Evolutionary conservation across 1,140 invertebrate genomes (phyloP).

Genomic region (Tetramorium simillimum): DNA sequence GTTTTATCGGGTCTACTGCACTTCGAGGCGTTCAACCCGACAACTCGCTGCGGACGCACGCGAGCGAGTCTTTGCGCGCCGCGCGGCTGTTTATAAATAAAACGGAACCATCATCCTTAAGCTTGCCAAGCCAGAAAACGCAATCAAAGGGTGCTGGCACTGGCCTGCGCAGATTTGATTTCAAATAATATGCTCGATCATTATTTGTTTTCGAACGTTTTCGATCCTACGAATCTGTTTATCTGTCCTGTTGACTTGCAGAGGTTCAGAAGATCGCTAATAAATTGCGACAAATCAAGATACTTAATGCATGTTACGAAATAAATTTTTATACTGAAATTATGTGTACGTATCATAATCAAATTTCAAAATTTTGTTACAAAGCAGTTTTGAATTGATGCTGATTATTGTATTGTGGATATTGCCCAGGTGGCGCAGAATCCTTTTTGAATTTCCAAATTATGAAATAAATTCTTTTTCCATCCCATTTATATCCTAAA

Average conservation of each 20-base stretch:
- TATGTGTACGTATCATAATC: background rate
- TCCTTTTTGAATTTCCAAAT: no score
- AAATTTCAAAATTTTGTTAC: background rate
- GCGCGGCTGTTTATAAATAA: constrained; percentile 64
- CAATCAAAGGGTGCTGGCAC: background rate
- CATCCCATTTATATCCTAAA: no score
- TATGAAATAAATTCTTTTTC: no score
- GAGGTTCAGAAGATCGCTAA: background rate
- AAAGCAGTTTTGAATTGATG: background rate
- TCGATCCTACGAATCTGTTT: background rate
- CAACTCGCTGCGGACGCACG: constrained; percentile 51
- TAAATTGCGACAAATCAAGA: background rate
- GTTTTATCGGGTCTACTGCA: constrained; percentile 66
- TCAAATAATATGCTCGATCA: constrained; percentile 16
- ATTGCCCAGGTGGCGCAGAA: no score
- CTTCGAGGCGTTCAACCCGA: constrained; percentile 65
- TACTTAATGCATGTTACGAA: background rate
- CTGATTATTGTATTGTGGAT: no score
- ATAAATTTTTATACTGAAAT: background rate
- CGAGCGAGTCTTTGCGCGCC: constrained; percentile 32
- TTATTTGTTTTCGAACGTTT: background rate
- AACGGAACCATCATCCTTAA: constrained; percentile 49
- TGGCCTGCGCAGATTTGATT: constrained; percentile 9
- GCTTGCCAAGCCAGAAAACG: constrained; percentile 50
- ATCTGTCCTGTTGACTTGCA: background rate